Evolutionary conservation across 2,113 vertebrate genomes (phyloP).

Genomic region (Perognathus longimembris): DNA sequence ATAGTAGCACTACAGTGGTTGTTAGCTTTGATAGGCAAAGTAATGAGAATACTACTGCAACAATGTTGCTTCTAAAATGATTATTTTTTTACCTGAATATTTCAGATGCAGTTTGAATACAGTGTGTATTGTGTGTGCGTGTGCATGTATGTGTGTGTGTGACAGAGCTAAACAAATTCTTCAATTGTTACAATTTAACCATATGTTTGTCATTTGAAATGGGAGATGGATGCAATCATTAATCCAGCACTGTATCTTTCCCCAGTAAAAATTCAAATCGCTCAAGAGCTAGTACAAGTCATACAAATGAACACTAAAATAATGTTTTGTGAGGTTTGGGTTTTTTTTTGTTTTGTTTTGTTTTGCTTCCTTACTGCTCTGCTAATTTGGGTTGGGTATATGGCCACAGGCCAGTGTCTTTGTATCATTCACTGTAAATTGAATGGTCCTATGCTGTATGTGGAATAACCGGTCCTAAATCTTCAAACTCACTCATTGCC

Average conservation of each 20-base stretch:
- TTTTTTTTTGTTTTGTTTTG: no score
- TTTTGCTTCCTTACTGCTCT: constrained; percentile 18
- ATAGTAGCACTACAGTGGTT: constrained; percentile 57
- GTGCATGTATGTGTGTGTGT: not conserved
- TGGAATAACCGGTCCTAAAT: no score
- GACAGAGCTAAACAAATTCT: not conserved
- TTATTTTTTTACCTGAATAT: constrained; percentile 41
- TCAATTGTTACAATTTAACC: not conserved
- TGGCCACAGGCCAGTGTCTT: not conserved
- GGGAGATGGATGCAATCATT: not conserved
- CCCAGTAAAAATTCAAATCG: not conserved
- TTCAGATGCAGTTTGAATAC: not conserved
- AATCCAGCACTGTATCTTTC: not conserved
- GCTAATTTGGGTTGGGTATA: not conserved
- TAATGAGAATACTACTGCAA: constrained; percentile 49
- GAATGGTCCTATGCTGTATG: fast-evolving
- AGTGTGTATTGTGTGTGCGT: no score
- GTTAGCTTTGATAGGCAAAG: constrained; percentile 68
- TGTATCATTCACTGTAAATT: not conserved
- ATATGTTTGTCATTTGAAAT: not conserved
- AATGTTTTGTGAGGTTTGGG: no score
- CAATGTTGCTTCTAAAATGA: constrained; percentile 48
- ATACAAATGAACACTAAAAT: not conserved
- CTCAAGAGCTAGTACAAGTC: not conserved
- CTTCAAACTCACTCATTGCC: no score